Evolutionary conservation across 2,888 invertebrate genomes (phyloP).

Genomic region (Pandemis corylana): DNA sequence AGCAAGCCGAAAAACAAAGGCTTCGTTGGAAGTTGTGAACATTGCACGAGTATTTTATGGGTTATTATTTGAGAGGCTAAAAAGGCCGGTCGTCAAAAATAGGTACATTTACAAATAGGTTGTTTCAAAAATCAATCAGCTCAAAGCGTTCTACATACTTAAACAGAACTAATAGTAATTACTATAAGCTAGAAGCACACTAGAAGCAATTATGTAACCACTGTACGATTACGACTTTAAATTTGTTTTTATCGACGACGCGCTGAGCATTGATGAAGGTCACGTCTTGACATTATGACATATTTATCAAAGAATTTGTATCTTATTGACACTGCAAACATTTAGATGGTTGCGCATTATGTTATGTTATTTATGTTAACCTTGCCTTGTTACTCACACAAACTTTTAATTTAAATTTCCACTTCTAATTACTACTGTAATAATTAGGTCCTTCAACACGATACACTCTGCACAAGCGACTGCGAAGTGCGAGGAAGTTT

Average conservation of each 20-base stretch:
- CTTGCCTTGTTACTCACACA: too few relatives aligned
- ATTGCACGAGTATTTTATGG: neutral
- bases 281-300: constrained; percentile 4
- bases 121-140: too few relatives aligned
- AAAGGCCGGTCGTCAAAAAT: neutral
- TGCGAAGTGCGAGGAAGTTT: neutral
- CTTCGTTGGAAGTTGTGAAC: constrained; percentile 8
- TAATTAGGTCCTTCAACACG: neutral
- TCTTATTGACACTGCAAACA: neutral
- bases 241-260: constrained; percentile 12
- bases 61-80: neutral
- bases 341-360: constrained; percentile 3
- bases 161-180: too few relatives aligned
- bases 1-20: constrained; percentile 24
- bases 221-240: neutral
- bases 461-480: neutral
- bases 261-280: constrained; percentile 5
- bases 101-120: too few relatives aligned
- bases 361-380: neutral
- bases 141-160: too few relatives aligned
- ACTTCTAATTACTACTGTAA: too few relatives aligned
- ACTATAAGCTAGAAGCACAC: too few relatives aligned
- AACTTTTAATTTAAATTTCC: too few relatives aligned
- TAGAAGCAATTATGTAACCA: constrained; percentile 17
- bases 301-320: constrained; percentile 6